Conservation (phyloP, 1,140 invertebrate genomes). For the Riptortus pedestris region DNA sequence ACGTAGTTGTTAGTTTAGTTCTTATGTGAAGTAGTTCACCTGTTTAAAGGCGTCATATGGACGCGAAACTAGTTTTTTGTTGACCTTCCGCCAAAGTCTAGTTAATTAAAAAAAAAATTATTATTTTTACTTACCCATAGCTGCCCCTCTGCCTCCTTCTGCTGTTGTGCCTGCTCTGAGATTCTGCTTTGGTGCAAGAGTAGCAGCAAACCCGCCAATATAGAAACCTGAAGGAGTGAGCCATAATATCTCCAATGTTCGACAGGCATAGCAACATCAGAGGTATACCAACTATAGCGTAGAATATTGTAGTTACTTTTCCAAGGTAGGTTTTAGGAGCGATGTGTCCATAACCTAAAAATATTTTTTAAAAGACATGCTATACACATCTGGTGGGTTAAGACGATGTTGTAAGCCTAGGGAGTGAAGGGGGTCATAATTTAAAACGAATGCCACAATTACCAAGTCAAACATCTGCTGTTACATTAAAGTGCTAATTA, state of each 20-base stretch:
- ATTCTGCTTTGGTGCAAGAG: conserved; percentile 65
- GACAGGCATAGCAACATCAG: conserved; percentile 87
- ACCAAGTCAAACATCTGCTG: too few relatives aligned
- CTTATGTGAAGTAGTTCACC: too few relatives aligned
- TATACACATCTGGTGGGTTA: neutral
- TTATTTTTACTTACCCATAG: conserved; percentile 1
- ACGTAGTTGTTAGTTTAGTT: too few relatives aligned
- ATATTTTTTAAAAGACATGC: neutral
- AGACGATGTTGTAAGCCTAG: too few relatives aligned
- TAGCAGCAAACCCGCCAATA: conserved; percentile 87
- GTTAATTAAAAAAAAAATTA: too few relatives aligned
- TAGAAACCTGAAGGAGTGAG: conserved; percentile 81
- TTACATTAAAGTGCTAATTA: too few relatives aligned
- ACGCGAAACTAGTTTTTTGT: too few relatives aligned
- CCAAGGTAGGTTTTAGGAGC: conserved; percentile 84
- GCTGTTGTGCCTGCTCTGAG: conserved; percentile 38
- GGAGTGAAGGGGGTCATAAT: too few relatives aligned
- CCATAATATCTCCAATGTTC: conserved; percentile 93
- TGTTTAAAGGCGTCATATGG: too few relatives aligned
- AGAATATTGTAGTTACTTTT: conserved; percentile 89
- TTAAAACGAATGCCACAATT: too few relatives aligned
- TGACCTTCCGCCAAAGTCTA: too few relatives aligned
- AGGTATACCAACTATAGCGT: conserved; percentile 89
- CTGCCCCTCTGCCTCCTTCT: conserved; percentile 25
- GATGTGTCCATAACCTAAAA: conserved; percentile 86